Percentiles rank a stretch among this genome's conserved stretches.
Evolutionary conservation across 2,888 invertebrate species (phyloP).

Genomic region (Oligia latruncula): DNA sequence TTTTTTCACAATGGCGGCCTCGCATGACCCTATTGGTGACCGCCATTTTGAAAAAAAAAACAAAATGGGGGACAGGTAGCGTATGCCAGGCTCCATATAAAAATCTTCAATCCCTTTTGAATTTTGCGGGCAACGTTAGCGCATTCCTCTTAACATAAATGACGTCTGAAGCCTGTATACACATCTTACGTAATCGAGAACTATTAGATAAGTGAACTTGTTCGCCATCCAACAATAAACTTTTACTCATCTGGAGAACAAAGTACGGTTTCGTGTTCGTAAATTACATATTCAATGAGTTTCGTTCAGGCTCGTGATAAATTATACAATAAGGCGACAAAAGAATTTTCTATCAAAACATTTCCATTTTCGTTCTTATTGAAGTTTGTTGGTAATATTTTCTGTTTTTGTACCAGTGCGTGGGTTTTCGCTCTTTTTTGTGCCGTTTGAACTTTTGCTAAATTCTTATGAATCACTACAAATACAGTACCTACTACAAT

Average conservation of each 20-base stretch:
- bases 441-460: conserved; percentile 24
- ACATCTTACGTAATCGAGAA: conserved; percentile 58
- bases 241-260: conserved; percentile 46
- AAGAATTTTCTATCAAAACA: conserved; percentile 23
- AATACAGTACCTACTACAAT: neutral
- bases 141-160: conserved; percentile 41
- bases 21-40: too few species aligned
- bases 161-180: conserved; percentile 55
- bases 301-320: conserved; percentile 32
- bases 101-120: too few species aligned
- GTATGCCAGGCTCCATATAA: too few species aligned
- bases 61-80: too few species aligned
- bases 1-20: neutral
- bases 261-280: conserved; percentile 25
- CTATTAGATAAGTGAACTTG: conserved; percentile 57
- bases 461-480: conserved; percentile 13
- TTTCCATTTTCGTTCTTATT: conserved; percentile 28
- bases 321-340: conserved; percentile 30
- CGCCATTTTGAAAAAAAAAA: neutral
- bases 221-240: conserved; percentile 51
- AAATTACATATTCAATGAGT: conserved; percentile 44
- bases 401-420: neutral
- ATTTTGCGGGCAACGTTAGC: neutral
- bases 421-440: conserved; percentile 16
- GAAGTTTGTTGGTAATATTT: conserved; percentile 9